Base-by-base conservation (phyloP, 2,888 invertebrate genomes). In the Macropis europaea region DNA sequence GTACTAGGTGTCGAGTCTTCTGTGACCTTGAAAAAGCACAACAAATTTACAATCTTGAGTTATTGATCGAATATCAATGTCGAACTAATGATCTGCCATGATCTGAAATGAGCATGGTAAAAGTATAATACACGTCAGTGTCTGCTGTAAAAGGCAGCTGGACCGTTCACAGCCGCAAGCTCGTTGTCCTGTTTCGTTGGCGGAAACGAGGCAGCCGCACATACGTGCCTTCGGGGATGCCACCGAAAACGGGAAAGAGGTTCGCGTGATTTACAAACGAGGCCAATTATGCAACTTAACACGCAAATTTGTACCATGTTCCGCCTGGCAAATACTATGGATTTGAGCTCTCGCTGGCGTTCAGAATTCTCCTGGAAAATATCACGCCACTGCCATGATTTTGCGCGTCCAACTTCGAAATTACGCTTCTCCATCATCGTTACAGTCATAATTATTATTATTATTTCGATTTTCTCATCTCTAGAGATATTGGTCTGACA, bases 211-310 rank as follows among this genome's bases (percentile, higher is more conserved):
- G 30, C n/a, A 7, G 9, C n/a, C 7, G 1, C 5, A 13, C n/a
- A 30, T 34, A 17, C 19, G 28, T 30, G 53, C 26, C 50, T 43
- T 30, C 24, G 9, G 24, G 36, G 17, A 17, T 17, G 54, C 24
- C 11, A 50, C 15, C 28, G 17, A 63, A n/a, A n/a, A 63, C 24
- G 42, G 42, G 48, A 36, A 63, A 56, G 54, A 54, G 63, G 48
- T 63, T 63, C 67, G 67, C 67, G 67, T 68, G 67, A 68, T 68
- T 63, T 63, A 56, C 67, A 68, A 68, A 68, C 63, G 54, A 68
- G 63, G 34, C 42, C 67, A 54, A 68, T 68, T 63, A 63, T 54
- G 32, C 32, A 43, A 56, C 54, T 63, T 63, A 54, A 36, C 67
- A 56, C 63, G 63, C 34, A 24, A 63, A 43, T 68, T 56, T 34